Evolutionary conservation across 2,113 vertebrate species (phyloP), one percentile per base, ranked within the genome.

Genomic region (Isurus oxyrinchus): DNA sequence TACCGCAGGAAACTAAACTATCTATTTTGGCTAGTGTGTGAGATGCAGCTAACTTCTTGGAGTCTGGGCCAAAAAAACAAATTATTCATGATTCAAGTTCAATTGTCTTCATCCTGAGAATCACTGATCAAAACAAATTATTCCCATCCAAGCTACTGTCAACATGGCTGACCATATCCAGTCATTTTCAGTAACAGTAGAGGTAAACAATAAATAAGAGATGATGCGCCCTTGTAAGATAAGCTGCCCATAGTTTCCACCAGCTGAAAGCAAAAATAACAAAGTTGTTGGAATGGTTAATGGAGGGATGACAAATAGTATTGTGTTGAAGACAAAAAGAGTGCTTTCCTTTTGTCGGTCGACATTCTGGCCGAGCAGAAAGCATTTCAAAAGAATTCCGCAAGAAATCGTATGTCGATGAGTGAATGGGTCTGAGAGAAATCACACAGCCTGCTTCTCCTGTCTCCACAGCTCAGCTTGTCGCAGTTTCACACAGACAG

Each of bases 381-480:
- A 72, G 23, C 49, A 6, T 11, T 69, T 67, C 3, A 53, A 66
- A 95, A 67, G 40, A 2, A 27, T 27, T 95, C 13, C 66, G 6
- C 23, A 53, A 35, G 49, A 95, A 95, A 72, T 5, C 3, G 81
- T 44, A 69, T 11, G 31, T 16, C 13, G 67, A 53, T 53, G 44
- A 7, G 67, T 14, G 44, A 67, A 14, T 67, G 31, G 19, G 19
- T 67, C 3, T 6, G 19, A 31, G 63, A 72, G 63, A 72, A 53
- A 67, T 95, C 44, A 10, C 61, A 53, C 61, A 67, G 40, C n/a
- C 93, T 95, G 63, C 40, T 95, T 67, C 66, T 95, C 49, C 66
- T 95, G 13, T 95, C 67, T 95, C 67, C 66, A 72, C 44, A 95
- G 94, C 67, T 76, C 67, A 95, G 94, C 67, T 55, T 95, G 94